A percentile compares a stretch with the other conserved stretches of the same genome.
phyloP scores from a whole-genome alignment of 2,113 vertebrate genomes.

The Engystomops pustulosus region DNA sequence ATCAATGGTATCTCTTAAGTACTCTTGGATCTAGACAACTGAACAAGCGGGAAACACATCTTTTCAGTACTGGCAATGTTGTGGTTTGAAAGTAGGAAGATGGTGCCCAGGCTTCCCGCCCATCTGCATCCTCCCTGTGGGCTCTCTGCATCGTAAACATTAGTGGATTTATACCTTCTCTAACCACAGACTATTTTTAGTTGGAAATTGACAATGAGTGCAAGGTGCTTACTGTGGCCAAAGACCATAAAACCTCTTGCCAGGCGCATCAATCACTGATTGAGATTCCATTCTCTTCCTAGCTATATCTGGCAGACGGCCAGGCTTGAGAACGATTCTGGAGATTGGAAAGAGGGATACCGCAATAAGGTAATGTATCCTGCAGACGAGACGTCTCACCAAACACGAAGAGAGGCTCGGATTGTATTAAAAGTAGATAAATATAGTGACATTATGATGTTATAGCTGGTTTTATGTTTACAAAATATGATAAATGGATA shows the following conservation, averaged over 20 bases:
- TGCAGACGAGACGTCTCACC: not conserved
- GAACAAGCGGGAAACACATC: not conserved
- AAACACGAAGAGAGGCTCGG: not conserved
- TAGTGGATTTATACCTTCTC: slow-evolving; percentile 58
- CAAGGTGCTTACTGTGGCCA: slow-evolving; percentile 4
- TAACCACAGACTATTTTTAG: slow-evolving; percentile 41
- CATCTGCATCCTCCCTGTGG: not conserved
- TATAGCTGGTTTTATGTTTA: not conserved
- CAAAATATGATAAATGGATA: not conserved
- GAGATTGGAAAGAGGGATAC: not conserved
- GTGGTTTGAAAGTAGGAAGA: slow-evolving; percentile 43
- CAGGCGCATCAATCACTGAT: slow-evolving; percentile 45
- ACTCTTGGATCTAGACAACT: not conserved
- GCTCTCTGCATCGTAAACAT: not conserved
- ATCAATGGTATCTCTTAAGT: not conserved
- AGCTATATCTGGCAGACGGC: slow-evolving; percentile 41
- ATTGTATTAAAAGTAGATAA: not conserved
- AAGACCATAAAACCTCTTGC: accelerated
- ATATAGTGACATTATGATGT: not conserved
- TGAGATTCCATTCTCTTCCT: slow-evolving; percentile 29
- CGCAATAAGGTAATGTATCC: slow-evolving; percentile 10
- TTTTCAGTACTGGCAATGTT: not conserved
- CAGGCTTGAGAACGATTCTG: not conserved
- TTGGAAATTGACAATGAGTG: slow-evolving; percentile 54
- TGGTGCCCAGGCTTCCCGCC: slow-evolving; percentile 7